A percentile compares a stretch with the other conserved stretches of the same genome.
Conservation (phyloP, 2,797 vertebrate species). For the Molossus alvarezi region DNA sequence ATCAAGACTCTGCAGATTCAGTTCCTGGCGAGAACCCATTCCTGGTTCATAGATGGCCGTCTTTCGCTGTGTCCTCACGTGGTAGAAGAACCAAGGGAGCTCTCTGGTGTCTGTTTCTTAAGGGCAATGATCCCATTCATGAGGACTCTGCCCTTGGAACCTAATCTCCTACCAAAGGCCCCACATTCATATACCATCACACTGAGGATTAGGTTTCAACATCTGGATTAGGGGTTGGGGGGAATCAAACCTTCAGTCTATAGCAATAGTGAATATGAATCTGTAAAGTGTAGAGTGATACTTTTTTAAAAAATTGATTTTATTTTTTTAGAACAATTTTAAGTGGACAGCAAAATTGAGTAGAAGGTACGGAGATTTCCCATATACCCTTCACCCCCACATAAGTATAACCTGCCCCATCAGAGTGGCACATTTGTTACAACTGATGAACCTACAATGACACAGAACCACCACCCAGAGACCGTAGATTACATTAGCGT, state of each 20-base stretch:
- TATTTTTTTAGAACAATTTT: not conserved
- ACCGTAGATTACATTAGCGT: not conserved
- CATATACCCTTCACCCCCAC: not conserved
- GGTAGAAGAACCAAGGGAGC: not conserved
- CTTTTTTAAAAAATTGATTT: not conserved
- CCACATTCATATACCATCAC: not conserved
- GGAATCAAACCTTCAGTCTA: too few relatives aligned
- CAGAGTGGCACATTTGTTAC: not conserved
- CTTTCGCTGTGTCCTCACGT: not conserved
- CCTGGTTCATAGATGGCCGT: not conserved
- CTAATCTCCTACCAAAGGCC: not conserved
- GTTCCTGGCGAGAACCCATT: not conserved
- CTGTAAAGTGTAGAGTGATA: not conserved
- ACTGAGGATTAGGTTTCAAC: not conserved
- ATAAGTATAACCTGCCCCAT: not conserved
- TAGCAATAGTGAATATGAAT: not conserved
- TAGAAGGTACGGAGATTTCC: not conserved
- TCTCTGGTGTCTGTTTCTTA: not conserved
- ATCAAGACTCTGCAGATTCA: not conserved
- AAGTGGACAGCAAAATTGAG: not conserved
- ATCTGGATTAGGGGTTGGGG: too few relatives aligned
- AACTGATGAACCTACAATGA: not conserved
- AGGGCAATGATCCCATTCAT: not conserved
- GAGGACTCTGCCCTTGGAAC: not conserved
- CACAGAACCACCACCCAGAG: not conserved